phyloP scores from a whole-genome alignment of 2,797 vertebrate species.

The Pantherophis vulpinus region DNA sequence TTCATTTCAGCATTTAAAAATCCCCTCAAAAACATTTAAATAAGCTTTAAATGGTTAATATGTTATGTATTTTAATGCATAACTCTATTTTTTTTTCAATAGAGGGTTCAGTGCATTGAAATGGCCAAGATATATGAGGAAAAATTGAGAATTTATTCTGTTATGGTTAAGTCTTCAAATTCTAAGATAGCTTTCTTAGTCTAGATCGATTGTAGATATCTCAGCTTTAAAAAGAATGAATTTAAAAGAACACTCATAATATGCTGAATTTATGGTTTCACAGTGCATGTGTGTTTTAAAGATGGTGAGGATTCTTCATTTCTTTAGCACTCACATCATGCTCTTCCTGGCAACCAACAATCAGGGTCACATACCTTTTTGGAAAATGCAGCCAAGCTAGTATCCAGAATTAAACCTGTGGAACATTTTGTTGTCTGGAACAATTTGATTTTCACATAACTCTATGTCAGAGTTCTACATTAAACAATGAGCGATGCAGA shows the following conservation, averaged over 20 bases:
- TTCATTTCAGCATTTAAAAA: background rate
- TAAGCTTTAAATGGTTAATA: background rate
- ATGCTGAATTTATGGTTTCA: background rate
- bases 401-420: slow-evolving; percentile 14
- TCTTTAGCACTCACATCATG: background rate
- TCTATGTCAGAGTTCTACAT: background rate
- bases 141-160: background rate
- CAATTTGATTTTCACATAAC: background rate
- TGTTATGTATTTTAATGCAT: background rate
- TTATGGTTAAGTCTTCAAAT: background rate
- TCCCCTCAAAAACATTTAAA: background rate
- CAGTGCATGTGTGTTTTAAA: background rate
- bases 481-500: background rate
- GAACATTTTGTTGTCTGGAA: background rate
- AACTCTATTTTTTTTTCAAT: background rate
- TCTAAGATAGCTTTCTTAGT: background rate
- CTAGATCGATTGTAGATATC: background rate
- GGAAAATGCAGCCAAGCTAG: background rate
- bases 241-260: background rate
- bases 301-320: background rate
- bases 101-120: background rate
- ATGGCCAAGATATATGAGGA: background rate
- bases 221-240: background rate
- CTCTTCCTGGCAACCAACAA: background rate
- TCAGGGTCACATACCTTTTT: background rate